A percentile compares a stretch with the other conserved stretches of the same genome.
Conservation (phyloP, 2,888 invertebrate species). For the Belgica antarctica region DNA sequence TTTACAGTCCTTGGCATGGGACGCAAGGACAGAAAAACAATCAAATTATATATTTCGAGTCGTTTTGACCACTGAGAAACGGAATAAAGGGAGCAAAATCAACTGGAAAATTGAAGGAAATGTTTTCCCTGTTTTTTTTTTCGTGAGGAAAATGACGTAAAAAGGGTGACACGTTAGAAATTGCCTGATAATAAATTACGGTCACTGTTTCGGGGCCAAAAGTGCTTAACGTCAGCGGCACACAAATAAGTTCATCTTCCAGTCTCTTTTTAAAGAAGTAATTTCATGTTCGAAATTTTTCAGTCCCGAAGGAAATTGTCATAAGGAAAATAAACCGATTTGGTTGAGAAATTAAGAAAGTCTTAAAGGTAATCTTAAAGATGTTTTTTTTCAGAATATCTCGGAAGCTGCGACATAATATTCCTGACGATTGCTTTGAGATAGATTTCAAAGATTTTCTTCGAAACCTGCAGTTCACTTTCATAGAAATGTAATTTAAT, state of each 20-base stretch:
- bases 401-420: no score
- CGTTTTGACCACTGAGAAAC: not conserved
- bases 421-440: no score
- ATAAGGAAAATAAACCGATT: slow-evolving; percentile 5
- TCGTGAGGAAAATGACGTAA: slow-evolving; percentile 14
- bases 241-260: not conserved
- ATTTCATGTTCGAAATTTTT: slow-evolving; percentile 4
- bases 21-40: slow-evolving; percentile 28
- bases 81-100: slow-evolving; percentile 16
- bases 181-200: slow-evolving; percentile 37
- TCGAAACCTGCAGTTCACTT: no score
- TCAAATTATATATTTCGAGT: slow-evolving; percentile 34
- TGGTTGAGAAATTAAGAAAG: no score
- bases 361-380: no score
- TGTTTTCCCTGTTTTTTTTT: no score
- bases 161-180: slow-evolving; percentile 24
- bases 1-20: not conserved
- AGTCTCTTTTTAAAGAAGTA: no score
- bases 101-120: slow-evolving; percentile 25
- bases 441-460: no score
- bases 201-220: slow-evolving; percentile 25
- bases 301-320: not conserved
- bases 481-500: no score
- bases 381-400: no score
- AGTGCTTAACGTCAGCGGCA: not conserved